phyloP scores from a whole-genome alignment of 2,888 invertebrate genomes.

The Aquatica leii region DNA sequence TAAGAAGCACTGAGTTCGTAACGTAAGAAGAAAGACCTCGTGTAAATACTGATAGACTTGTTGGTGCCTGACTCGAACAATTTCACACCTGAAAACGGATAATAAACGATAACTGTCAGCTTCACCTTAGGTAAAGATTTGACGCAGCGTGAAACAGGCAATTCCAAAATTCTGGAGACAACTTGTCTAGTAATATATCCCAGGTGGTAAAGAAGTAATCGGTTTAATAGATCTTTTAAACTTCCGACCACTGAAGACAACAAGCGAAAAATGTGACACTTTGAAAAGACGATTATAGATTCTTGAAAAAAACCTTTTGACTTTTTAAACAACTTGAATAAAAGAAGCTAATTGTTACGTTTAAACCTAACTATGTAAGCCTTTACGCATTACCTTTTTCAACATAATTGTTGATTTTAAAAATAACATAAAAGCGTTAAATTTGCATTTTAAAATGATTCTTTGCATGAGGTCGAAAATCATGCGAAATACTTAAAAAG shows the following conservation, averaged over 20 bases:
- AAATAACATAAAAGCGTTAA: conserved; percentile 7
- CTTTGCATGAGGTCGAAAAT: conserved; percentile 19
- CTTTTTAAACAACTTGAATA: conserved; percentile 11
- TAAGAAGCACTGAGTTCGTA: conserved; percentile 14
- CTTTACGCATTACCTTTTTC: neutral
- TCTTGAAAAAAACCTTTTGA: conserved; percentile 12
- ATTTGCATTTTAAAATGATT: conserved; percentile 27
- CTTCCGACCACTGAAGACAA: conserved; percentile 20
- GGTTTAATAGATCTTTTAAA: conserved; percentile 20
- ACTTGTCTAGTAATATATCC: conserved; percentile 20
- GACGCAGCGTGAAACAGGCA: conserved; percentile 27
- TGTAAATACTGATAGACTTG: conserved; percentile 19
- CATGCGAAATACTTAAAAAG: conserved; percentile 7
- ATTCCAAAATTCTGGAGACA: conserved; percentile 29
- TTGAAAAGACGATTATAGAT: neutral
- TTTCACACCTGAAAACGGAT: conserved; percentile 24
- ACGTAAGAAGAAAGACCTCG: conserved; percentile 13
- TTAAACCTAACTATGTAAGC: too few species aligned
- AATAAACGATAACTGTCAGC: conserved; percentile 26
- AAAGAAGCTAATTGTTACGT: conserved; percentile 7
- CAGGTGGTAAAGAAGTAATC: conserved; percentile 24
- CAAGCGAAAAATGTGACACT: conserved; percentile 19
- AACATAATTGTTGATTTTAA: too few species aligned
- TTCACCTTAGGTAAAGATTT: conserved; percentile 26
- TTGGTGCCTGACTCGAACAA: conserved; percentile 27